A percentile compares a stretch with the other conserved stretches of the same genome.
Evolutionary conservation across 2,797 vertebrate species (phyloP).

Genomic region (Acrossocheilus fasciatus): DNA sequence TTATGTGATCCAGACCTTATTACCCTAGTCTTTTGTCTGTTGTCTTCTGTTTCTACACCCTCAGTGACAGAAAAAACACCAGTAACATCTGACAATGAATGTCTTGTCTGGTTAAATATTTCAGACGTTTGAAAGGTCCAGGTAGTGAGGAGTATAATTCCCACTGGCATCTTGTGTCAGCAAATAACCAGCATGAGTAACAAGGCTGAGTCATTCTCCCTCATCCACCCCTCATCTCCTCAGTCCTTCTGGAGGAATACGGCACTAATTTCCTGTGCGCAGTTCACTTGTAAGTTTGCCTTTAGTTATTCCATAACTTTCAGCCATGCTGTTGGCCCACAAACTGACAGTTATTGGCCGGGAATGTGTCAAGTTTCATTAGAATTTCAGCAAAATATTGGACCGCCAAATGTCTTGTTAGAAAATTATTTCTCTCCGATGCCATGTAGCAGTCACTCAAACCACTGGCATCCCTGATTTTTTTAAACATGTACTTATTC

Average conservation of each 20-base stretch:
- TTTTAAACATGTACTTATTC: background rate
- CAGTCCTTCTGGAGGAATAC: slow-evolving; percentile 31
- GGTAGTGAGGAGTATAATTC: slow-evolving; percentile 39
- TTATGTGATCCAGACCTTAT: slow-evolving; percentile 18
- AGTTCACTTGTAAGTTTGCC: background rate
- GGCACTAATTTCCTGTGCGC: slow-evolving; percentile 37
- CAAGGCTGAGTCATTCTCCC: slow-evolving; percentile 45
- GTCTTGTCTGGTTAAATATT: slow-evolving; percentile 46
- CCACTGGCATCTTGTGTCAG: slow-evolving; percentile 42
- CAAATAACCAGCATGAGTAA: slow-evolving; percentile 46
- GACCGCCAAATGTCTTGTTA: background rate
- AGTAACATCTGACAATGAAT: slow-evolving; percentile 51
- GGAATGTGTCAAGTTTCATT: background rate
- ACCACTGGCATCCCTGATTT: background rate
- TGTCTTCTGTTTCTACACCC: slow-evolving; percentile 39
- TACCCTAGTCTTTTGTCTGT: slow-evolving; percentile 8
- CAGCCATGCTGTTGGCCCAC: background rate
- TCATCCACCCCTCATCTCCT: slow-evolving; percentile 43
- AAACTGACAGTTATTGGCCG: background rate
- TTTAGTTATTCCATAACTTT: slow-evolving; percentile 24
- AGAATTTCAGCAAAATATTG: slow-evolving; percentile 6
- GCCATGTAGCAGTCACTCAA: slow-evolving; percentile 14
- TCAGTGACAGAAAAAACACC: slow-evolving; percentile 31
- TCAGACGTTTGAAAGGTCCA: slow-evolving; percentile 35
- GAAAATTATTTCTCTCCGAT: background rate